Percentiles rank a stretch among this genome's conserved stretches.
Conservation (phyloP, 2,113 vertebrate species). For the Oriolus oriolus region DNA sequence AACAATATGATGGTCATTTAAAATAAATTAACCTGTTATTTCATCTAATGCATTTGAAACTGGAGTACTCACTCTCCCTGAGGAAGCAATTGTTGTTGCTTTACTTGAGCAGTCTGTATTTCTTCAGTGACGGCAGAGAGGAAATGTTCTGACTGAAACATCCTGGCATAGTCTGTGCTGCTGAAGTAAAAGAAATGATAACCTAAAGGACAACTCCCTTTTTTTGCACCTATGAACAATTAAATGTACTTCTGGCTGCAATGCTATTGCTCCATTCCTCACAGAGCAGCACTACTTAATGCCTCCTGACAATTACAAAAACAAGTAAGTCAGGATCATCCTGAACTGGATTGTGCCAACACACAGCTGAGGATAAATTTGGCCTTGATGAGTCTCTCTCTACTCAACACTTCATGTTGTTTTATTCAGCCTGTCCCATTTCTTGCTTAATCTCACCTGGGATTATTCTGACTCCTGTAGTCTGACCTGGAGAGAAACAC, state of each 20-base stretch:
- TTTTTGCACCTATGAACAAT: background rate
- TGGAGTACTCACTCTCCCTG: background rate
- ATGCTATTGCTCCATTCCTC: conserved; percentile 15
- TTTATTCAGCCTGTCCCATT: background rate
- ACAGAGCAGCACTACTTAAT: background rate
- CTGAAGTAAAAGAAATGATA: background rate
- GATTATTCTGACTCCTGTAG: conserved; percentile 1
- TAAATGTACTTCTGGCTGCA: background rate
- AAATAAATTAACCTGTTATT: conserved; percentile 57
- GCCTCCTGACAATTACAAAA: conserved; percentile 42
- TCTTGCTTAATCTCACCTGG: background rate
- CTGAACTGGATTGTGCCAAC: conserved; percentile 33
- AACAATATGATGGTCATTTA: conserved; percentile 45
- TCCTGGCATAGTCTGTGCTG: background rate
- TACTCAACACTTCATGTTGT: conserved; percentile 21
- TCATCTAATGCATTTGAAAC: background rate
- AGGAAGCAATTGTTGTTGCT: background rate
- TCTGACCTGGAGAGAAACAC: background rate
- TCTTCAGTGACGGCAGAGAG: background rate
- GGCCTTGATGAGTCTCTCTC: conserved; percentile 15
- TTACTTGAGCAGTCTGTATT: background rate
- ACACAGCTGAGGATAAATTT: conserved; percentile 11
- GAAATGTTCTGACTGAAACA: background rate
- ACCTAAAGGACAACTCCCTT: background rate
- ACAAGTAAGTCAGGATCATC: conserved; percentile 56